These are phyloP conservation scores for Rhodinocichla rosea DNA, from an alignment of 2,113 vertebrate species.

Conservation along the genomic window DNA sequence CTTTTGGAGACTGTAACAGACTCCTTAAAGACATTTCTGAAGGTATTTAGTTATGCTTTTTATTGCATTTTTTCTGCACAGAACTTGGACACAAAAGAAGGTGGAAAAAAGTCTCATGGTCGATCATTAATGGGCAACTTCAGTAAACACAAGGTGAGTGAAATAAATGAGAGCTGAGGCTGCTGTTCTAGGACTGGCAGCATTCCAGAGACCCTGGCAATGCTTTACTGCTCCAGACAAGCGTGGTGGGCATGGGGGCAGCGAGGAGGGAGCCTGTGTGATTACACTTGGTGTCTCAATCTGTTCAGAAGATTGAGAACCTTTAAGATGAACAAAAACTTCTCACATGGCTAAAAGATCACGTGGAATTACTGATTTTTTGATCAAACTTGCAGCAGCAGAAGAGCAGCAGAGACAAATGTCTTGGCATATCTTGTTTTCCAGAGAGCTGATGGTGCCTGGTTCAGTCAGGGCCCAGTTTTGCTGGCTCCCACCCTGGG, in stretches of 20 bases:
- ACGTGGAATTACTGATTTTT: background rate
- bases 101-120: slow-evolving; percentile 88
- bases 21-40: background rate
- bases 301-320: background rate
- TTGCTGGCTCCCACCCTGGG: background rate
- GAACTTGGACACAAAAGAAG: slow-evolving; percentile 84
- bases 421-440: background rate
- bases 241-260: background rate
- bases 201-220: background rate
- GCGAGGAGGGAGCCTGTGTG: background rate
- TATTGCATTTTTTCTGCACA: slow-evolving; percentile 59
- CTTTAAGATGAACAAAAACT: background rate
- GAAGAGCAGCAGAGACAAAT: background rate
- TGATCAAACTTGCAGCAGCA: background rate
- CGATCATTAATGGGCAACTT: slow-evolving; percentile 89
- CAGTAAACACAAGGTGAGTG: slow-evolving; percentile 88
- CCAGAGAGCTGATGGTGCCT: background rate
- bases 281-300: background rate
- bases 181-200: background rate
- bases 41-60: background rate
- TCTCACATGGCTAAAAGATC: background rate
- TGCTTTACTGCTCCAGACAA: background rate
- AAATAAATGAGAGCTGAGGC: background rate
- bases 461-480: background rate
- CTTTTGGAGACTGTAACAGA: background rate